Base-by-base conservation (phyloP, 2,797 vertebrate genomes). In the Dipus sagitta region DNA sequence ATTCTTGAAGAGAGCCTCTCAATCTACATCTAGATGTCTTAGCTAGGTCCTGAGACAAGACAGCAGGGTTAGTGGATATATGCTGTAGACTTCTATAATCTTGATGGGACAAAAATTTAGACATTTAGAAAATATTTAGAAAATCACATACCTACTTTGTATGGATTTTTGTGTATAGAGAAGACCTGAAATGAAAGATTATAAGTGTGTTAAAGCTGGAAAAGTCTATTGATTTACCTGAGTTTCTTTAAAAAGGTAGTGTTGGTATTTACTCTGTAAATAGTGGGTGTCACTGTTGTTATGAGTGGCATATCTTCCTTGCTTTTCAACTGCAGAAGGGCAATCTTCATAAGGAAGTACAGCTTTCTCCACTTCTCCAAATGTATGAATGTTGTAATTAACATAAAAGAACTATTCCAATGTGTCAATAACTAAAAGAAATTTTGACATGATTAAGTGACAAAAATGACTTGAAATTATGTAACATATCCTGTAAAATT, bases 371-470 rank as follows among this genome's bases (percentile, higher is more conserved):
- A 58, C 52, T 70, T 75, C 52, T 8, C 10, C 28, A 79, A 47
- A 72, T 6, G 0, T 76, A 15, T 78, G 67, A 90, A 2, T 65
- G 10, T 2, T 7, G 64, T 1, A 47, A 2, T 72, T 28, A 7
- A 4, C 75, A 13, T 17, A 60, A 11, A 76, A 65, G 21, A 62
- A 30, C 5, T 54, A 17, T 42, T 83, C 81, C 21, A 81, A 80
- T 81, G 62, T 88, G 52, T 76, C 78, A 85, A 62, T 58, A 38
- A 30, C 5, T 85, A 64, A 38, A 74, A 90, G 10, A 65, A 94
- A 58, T 85, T 52, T 70, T 71, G 54, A 93, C 23, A 0, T 15
- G 54, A 70, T 70, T 76, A 75, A n/a, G 34, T 62, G 9, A 8
- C 58, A 77, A 93, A 94, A 18, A 2, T 79, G 86, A 60, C 0